These are phyloP conservation scores for Helicoverpa zea DNA, from an alignment of 1,140 invertebrate genomes.

Conservation along the genomic window DNA sequence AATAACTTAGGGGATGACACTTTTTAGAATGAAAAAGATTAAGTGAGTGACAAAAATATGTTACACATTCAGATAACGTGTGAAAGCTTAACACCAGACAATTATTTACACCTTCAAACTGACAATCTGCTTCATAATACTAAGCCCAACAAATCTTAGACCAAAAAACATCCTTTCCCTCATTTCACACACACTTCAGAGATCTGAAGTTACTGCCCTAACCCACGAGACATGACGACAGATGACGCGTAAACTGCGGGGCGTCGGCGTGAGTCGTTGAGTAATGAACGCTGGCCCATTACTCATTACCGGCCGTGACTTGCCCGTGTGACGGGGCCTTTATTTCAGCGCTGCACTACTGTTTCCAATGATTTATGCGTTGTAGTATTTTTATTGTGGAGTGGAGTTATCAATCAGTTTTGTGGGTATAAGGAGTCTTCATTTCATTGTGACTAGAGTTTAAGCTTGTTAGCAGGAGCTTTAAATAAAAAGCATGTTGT, in stretches of 20 bases:
- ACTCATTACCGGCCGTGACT: conserved; percentile 75
- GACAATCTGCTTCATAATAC: conserved; percentile 6
- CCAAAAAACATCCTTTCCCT: conserved; percentile 34
- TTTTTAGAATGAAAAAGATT: background rate
- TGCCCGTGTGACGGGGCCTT: conserved; percentile 60
- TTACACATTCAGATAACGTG: background rate
- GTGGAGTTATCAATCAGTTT: conserved; percentile 37
- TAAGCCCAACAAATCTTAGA: conserved; percentile 26
- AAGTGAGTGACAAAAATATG: conserved; percentile 10
- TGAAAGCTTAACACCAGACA: background rate
- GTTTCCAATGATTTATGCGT: conserved; percentile 64
- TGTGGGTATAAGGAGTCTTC: conserved; percentile 7
- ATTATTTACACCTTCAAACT: background rate
- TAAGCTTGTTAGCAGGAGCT: background rate
- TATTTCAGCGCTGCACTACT: conserved; percentile 65
- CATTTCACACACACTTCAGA: conserved; percentile 54
- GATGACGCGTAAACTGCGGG: conserved; percentile 72
- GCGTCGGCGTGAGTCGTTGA: conserved; percentile 61
- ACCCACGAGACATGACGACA: conserved; percentile 67
- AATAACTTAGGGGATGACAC: too few relatives aligned
- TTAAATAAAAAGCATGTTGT: background rate
- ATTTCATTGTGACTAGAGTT: conserved; percentile 19
- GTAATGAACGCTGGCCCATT: conserved; percentile 73
- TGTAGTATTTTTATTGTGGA: conserved; percentile 42
- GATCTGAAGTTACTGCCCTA: conserved; percentile 49